Base-by-base conservation (phyloP, 2,113 vertebrate genomes). In the Scomber colias region DNA sequence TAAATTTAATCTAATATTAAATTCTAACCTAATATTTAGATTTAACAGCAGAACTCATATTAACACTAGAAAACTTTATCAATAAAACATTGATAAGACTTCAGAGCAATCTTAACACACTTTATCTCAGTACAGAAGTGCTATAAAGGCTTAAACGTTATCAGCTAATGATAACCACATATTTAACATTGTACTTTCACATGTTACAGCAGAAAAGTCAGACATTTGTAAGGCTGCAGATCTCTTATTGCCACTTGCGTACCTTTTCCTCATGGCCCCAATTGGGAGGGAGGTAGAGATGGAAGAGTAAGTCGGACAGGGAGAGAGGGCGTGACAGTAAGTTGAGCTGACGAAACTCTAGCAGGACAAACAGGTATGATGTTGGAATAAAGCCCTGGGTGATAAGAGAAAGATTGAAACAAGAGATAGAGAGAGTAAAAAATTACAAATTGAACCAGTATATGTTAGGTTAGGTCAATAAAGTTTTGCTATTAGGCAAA, bases 271-370 rank as follows among this genome's bases (percentile, higher is more conserved):
- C 80, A 2, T 91, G 57, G 8, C 64, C 70, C 0, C 70, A 76
- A 15, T 92, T 85, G 0, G 95, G 93, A 46, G 87, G 93, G 19
- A 95, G 91, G 75, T 95, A 96, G 75, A 95, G 55, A 15, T 94
- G 95, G 59, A 98, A 97, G 0, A 98, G 85, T 62, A 98, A 95
- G 57, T 98, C 94, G 27, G 90, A 94, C 70, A 98, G 89, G 0
- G 96, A 96, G 63, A 97, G 44, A 2, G 88, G 85, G 5, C 27
- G 49, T 2, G 87, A 92, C 1, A 97, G 49, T 14, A 97, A 73
- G 71, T 97, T 97, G 60, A 99, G 96, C 74, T 96, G 96, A 57
- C 96, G 93, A 82, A 98, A 98, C 85, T 98, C 97, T 17, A 97
- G 96, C n/a, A 97, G 88, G 70, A 98, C 96, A 19, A 96, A 88